These are phyloP conservation scores for Pseudochromis fuscus DNA, from an alignment of 2,797 vertebrate species.

Conservation along the genomic window DNA sequence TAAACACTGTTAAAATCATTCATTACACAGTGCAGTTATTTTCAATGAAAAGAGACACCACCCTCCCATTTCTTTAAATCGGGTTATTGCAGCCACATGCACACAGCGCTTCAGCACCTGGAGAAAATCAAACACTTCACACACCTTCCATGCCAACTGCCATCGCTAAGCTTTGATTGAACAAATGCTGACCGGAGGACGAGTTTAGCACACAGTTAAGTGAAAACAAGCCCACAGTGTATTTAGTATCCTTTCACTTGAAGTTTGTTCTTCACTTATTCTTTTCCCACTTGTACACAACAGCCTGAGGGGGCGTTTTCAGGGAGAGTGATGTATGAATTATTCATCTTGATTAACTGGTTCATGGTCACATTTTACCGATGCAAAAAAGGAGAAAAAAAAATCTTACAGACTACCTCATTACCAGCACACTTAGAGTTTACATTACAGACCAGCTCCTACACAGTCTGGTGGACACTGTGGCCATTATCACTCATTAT, in stretches of 20 bases:
- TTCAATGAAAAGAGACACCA: too few relatives aligned
- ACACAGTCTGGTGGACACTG: slow-evolving; percentile 33
- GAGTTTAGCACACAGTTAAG: background rate
- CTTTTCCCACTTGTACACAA: slow-evolving; percentile 8
- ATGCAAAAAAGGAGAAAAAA: background rate
- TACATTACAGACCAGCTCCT: slow-evolving; percentile 36
- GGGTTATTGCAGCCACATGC: too few relatives aligned
- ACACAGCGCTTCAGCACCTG: background rate
- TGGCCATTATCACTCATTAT: slow-evolving; percentile 58
- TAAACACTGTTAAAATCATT: too few relatives aligned
- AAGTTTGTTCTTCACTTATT: slow-evolving; percentile 6
- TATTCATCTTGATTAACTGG: slow-evolving; percentile 47
- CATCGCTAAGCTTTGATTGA: background rate
- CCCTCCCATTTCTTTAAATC: too few relatives aligned
- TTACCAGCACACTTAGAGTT: slow-evolving; percentile 47
- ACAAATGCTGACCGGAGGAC: slow-evolving; percentile 1
- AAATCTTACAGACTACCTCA: slow-evolving; percentile 28
- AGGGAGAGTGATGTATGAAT: slow-evolving; percentile 28
- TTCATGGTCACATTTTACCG: slow-evolving; percentile 38
- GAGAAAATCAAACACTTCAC: background rate
- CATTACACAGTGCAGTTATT: too few relatives aligned
- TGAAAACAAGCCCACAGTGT: background rate
- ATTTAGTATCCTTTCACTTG: slow-evolving; percentile 1
- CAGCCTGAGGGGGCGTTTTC: slow-evolving; percentile 12
- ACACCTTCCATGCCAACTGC: background rate